These are phyloP conservation scores for Tragelaphus strepsiceros DNA, from an alignment of 2,113 vertebrate genomes.

Conservation along the genomic window DNA sequence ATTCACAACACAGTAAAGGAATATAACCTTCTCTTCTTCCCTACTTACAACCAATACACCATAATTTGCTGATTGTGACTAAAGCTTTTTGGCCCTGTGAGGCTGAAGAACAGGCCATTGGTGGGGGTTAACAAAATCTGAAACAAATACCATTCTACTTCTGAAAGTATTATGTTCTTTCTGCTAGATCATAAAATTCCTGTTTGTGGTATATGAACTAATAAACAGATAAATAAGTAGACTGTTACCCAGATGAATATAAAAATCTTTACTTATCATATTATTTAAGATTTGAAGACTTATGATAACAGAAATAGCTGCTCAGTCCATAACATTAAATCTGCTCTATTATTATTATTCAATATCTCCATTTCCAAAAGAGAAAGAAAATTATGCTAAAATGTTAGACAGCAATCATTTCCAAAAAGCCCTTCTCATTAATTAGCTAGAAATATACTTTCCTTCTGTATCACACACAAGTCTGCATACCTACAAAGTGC, in stretches of 20 bases:
- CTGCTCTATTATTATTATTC: neutral
- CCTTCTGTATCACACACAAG: slow-evolving; percentile 8
- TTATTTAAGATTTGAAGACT: neutral
- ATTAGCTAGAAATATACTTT: neutral
- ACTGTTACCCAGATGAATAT: neutral
- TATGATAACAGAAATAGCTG: neutral
- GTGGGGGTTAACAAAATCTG: neutral
- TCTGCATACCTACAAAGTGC: neutral
- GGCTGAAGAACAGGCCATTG: neutral
- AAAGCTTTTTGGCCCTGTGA: neutral
- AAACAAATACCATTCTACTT: neutral
- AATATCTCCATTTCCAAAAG: slow-evolving; percentile 29
- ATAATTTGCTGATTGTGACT: neutral
- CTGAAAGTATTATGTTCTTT: slow-evolving; percentile 6
- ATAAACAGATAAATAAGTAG: neutral
- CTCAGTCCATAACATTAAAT: neutral
- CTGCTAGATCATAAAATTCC: neutral
- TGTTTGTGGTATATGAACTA: slow-evolving; percentile 9
- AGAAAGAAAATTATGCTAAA: neutral
- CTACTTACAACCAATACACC: neutral
- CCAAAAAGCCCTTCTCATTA: neutral
- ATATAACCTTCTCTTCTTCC: neutral
- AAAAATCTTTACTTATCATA: neutral
- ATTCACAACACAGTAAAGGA: neutral
- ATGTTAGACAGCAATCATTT: slow-evolving; percentile 17